Evolutionary conservation across 2,797 vertebrate genomes (phyloP).

Genomic region (Hippocampus kuda): DNA sequence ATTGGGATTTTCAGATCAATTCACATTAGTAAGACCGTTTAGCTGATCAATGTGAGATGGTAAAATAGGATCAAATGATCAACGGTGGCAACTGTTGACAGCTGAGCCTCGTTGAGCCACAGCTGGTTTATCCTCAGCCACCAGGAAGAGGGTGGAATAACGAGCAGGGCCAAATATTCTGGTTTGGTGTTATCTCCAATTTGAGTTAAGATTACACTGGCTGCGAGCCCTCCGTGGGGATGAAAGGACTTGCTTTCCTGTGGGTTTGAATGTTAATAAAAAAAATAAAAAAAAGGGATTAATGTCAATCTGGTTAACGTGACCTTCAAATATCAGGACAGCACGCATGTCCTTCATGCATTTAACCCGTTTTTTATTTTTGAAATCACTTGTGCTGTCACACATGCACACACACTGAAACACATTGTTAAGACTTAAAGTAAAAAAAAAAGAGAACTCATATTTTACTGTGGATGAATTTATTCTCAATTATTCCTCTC

Average conservation of each 20-base stretch:
- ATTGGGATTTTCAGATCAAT: slow-evolving; percentile 39
- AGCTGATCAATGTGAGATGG: slow-evolving; percentile 30
- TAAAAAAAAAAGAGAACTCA: slow-evolving; percentile 9
- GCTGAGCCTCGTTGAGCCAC: not conserved
- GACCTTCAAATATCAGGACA: slow-evolving; percentile 2
- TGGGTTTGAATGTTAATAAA: slow-evolving; percentile 3
- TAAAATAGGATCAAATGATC: slow-evolving; percentile 34
- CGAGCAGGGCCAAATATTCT: not conserved
- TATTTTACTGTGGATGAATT: slow-evolving; percentile 33
- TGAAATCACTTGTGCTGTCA: not conserved
- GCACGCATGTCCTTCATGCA: not conserved
- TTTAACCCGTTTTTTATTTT: not conserved
- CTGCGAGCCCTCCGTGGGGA: slow-evolving; percentile 24
- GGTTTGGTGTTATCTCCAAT: not conserved
- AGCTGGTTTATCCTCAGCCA: not conserved
- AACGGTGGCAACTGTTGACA: slow-evolving; percentile 17
- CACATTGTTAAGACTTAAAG: not conserved
- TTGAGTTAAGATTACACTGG: slow-evolving; percentile 33
- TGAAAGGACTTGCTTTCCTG: slow-evolving; percentile 21
- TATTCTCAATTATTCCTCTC: slow-evolving; percentile 47
- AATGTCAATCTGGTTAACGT: slow-evolving; percentile 5
- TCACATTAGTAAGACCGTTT: slow-evolving; percentile 26
- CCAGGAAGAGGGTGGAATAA: not conserved
- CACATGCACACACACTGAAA: not conserved
- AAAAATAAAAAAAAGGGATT: slow-evolving; percentile 5